phyloP scores from a whole-genome alignment of 2,113 vertebrate genomes.

The Sander lucioperca region DNA sequence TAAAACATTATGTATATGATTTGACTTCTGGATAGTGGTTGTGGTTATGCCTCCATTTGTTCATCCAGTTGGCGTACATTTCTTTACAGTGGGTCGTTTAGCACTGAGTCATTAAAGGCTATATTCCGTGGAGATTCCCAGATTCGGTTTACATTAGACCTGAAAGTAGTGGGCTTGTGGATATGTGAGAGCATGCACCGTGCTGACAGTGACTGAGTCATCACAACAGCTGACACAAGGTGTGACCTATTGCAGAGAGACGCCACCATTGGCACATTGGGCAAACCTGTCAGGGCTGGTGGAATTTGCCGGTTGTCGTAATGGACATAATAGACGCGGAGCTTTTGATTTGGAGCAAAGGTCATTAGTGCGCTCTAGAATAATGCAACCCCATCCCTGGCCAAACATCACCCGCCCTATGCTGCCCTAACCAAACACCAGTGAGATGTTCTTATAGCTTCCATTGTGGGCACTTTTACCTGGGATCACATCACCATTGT shows the following conservation, averaged over 20 bases:
- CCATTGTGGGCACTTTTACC: constrained; percentile 6
- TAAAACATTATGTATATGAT: neutral
- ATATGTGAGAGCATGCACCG: constrained; percentile 20
- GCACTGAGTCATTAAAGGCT: neutral
- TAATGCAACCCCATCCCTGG: constrained; percentile 60
- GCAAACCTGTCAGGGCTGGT: constrained; percentile 17
- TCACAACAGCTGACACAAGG: constrained; percentile 63
- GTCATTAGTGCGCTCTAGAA: constrained; percentile 60
- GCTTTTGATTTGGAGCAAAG: constrained; percentile 74
- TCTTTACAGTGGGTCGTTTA: constrained; percentile 18
- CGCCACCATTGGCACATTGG: constrained; percentile 39
- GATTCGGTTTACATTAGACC: neutral
- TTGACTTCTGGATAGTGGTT: neutral
- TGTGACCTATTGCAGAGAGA: constrained; percentile 45
- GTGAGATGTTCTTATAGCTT: constrained; percentile 17
- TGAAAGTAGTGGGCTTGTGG: constrained; percentile 2
- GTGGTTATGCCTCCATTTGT: constrained; percentile 28
- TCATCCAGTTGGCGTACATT: neutral
- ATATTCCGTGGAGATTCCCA: neutral
- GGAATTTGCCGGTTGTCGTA: constrained; percentile 60
- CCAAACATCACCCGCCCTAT: constrained; percentile 57
- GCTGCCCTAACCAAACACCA: constrained; percentile 51
- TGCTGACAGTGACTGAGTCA: constrained; percentile 71
- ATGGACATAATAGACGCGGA: constrained; percentile 41
- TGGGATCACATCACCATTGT: neutral